Evolutionary conservation across 1,140 invertebrate species (phyloP), one percentile per base, ranked within the genome.

Genomic region (Heliconius congener): DNA sequence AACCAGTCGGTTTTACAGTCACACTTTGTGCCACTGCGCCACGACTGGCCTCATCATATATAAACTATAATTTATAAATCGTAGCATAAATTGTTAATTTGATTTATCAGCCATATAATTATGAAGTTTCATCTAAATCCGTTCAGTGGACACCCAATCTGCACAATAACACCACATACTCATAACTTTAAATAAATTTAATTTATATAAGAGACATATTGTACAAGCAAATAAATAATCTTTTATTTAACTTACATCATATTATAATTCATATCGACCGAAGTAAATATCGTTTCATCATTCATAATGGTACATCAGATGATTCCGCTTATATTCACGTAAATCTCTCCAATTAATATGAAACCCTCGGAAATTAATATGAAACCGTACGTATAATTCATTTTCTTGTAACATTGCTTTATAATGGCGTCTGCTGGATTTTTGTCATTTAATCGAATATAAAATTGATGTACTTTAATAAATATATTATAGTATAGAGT

Each of bases 381-480:
- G 70, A 77, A 72, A 77, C 70, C 76, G 19, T 71, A 77, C 18
- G 30, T 71, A 72, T 77, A 39, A 77, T 71, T 72, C 30, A 71
- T 71, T 72, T 76, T 50, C 75, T 76, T 71, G 50, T 46, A 39
- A 39, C 70, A 72, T 77, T 77, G 46, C 46, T 72, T 71, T 27
- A 72, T 77, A 37, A 27, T n/a, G 30, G 57, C 77, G 23, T 57
- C 27, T 74, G 66, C n/a, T 8, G 16, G 72, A 78, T 81, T 76
- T 75, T 76, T 83, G 75, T 74, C 74, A 30, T 27, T 74, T 71
- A 77, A 71, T 83, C 72, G 42, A 81, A 52, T 76, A 78, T 75
- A 71, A 52, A 52, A 52, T 52, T 73, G 30, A 71, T 70, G 46
- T 83, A 71, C 9, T 46, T 46, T 46, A 46, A 37, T 71, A 71